Percentiles rank a stretch among this genome's conserved stretches.
Conservation (phyloP, 2,113 vertebrate genomes). For the Hippocampus mohnikei region DNA sequence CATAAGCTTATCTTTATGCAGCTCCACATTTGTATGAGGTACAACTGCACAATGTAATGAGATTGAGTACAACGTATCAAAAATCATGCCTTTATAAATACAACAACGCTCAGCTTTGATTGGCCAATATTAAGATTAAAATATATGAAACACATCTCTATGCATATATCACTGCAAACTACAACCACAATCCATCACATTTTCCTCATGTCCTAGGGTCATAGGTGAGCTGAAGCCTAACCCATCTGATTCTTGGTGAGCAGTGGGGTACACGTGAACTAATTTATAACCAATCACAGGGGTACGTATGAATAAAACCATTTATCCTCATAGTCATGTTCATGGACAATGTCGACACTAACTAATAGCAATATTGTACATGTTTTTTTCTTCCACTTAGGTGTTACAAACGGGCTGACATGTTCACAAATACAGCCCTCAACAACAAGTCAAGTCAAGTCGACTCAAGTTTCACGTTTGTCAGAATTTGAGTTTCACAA, state of each 20-base stretch:
- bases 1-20: not conserved
- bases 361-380: slow-evolving; percentile 3
- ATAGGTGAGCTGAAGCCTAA: not conserved
- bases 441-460: slow-evolving; percentile 51
- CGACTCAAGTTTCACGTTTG: slow-evolving; percentile 21
- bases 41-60: not conserved
- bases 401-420: slow-evolving; percentile 10
- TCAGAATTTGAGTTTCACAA: slow-evolving; percentile 49
- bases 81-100: not conserved
- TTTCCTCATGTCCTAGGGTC: not conserved
- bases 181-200: not conserved
- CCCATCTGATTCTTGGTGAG: not conserved
- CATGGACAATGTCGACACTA: too few relatives aligned
- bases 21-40: not conserved
- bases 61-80: not conserved
- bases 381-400: not conserved
- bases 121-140: not conserved
- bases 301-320: too few relatives aligned
- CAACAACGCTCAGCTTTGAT: not conserved
- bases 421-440: slow-evolving; percentile 30
- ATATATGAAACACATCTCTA: not conserved
- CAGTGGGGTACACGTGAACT: not conserved
- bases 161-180: not conserved
- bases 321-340: too few relatives aligned
- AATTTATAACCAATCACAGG: too few relatives aligned